Conservation (phyloP, 2,113 vertebrate genomes). For the Hiodon tergisus region DNA sequence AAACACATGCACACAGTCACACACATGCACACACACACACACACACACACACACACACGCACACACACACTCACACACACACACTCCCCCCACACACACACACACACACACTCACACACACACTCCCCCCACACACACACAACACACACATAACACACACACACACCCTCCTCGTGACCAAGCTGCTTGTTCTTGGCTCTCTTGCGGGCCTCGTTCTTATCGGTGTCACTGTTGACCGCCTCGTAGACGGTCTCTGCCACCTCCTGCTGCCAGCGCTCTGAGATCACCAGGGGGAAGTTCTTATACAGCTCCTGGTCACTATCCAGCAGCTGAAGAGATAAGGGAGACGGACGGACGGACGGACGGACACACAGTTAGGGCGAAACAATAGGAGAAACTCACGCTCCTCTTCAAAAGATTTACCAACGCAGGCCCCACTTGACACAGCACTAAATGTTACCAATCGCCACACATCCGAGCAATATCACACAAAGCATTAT, state of each 20-base stretch:
- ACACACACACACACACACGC: background rate
- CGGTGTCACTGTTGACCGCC: conserved; percentile 88
- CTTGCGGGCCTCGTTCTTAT: conserved; percentile 91
- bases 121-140: background rate
- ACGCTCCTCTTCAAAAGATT: too few species aligned
- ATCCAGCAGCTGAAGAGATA: conserved; percentile 77
- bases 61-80: background rate
- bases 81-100: too few species aligned
- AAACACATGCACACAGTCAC: background rate
- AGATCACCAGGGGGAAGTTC: conserved; percentile 97
- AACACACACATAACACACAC: background rate
- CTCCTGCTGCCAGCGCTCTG: conserved; percentile 98
- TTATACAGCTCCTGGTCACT: conserved; percentile 97
- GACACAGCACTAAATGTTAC: too few species aligned
- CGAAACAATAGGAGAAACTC: too few species aligned
- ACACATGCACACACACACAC: background rate
- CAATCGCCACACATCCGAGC: too few species aligned
- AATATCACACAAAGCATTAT: too few species aligned
- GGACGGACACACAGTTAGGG: too few species aligned
- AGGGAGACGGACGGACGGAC: too few species aligned
- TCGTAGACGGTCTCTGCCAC: conserved; percentile 94
- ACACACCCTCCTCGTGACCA: conserved; percentile 88
- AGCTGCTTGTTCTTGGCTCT: conserved; percentile 95
- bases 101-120: too few species aligned
- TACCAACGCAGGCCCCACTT: too few species aligned